These are phyloP conservation scores for Patiria pectinifera DNA, from an alignment of 53 echinoderm and acorn worm species.

Conservation along the genomic window DNA sequence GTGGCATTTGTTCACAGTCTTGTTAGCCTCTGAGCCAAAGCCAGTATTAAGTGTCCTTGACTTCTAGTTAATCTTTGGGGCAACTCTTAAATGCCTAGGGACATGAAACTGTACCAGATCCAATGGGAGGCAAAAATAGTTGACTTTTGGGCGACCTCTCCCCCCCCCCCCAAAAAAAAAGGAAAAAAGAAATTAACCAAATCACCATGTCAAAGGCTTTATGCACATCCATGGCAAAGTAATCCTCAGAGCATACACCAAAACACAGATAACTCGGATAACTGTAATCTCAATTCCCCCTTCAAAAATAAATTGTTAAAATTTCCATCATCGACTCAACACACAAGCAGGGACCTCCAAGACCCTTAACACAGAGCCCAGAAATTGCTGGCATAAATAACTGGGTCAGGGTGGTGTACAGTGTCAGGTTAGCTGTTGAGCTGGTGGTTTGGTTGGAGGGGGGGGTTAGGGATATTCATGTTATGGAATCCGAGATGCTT, in stretches of 20 bases:
- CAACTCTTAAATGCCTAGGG: slow-evolving; percentile 14
- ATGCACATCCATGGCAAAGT: too few species aligned
- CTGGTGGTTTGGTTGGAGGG: too few species aligned
- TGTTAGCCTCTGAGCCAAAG: slow-evolving; percentile 1
- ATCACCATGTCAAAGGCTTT: neutral
- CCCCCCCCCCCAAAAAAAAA: neutral
- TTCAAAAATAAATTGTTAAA: neutral
- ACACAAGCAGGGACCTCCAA: neutral
- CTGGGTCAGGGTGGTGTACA: slow-evolving; percentile 34
- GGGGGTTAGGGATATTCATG: slow-evolving; percentile 40
- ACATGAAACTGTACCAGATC: slow-evolving; percentile 52
- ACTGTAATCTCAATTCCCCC: neutral
- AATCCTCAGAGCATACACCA: too few species aligned
- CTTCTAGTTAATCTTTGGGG: neutral
- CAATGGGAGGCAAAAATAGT: neutral
- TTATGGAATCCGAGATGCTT: slow-evolving; percentile 41
- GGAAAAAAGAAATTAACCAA: neutral
- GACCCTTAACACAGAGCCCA: neutral
- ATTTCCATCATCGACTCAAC: neutral
- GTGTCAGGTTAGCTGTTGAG: neutral
- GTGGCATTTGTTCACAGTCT: slow-evolving; percentile 1
- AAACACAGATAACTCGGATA: too few species aligned
- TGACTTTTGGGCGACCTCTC: neutral
- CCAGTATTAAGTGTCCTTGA: slow-evolving; percentile 6
- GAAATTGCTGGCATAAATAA: neutral